Evolutionary conservation across 2,113 vertebrate genomes (phyloP).

Genomic region (Plecotus auritus): DNA sequence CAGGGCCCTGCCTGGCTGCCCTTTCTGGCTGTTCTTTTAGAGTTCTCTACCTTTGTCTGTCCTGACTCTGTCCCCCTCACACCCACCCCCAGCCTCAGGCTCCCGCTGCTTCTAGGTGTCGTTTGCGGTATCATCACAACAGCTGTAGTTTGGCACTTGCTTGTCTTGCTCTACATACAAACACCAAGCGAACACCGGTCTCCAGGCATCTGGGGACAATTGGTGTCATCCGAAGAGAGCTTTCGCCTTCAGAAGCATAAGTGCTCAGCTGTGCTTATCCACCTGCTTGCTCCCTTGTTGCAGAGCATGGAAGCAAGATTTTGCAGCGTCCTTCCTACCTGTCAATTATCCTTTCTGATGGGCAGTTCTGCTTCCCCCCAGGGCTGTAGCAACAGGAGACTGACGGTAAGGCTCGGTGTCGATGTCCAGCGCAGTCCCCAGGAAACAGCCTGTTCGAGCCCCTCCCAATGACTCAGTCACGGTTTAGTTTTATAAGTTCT

Average conservation of each 20-base stretch:
- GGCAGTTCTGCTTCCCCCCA: background rate
- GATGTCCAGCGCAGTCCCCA: constrained; percentile 51
- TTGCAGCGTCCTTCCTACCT: background rate
- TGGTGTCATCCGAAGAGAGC: background rate
- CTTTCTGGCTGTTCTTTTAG: background rate
- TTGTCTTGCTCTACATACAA: background rate
- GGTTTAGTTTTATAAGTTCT: background rate
- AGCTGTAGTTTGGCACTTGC: background rate
- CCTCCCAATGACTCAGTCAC: background rate
- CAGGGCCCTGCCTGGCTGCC: background rate
- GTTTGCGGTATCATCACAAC: background rate
- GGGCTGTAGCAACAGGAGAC: constrained; percentile 12
- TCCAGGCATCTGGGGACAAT: background rate
- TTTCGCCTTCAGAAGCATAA: background rate
- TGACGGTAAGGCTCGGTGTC: constrained; percentile 47
- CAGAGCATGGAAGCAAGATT: background rate
- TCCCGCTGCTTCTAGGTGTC: background rate
- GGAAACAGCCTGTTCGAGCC: background rate
- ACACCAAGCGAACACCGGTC: background rate
- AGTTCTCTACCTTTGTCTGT: background rate
- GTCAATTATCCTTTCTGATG: background rate
- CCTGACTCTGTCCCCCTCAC: background rate
- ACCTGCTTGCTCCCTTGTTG: background rate
- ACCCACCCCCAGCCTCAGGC: background rate
- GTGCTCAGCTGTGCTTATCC: background rate